These are phyloP conservation scores for Sinocyclocheilus anophthalmus DNA, from an alignment of 2,113 vertebrate genomes.

Conservation along the genomic window DNA sequence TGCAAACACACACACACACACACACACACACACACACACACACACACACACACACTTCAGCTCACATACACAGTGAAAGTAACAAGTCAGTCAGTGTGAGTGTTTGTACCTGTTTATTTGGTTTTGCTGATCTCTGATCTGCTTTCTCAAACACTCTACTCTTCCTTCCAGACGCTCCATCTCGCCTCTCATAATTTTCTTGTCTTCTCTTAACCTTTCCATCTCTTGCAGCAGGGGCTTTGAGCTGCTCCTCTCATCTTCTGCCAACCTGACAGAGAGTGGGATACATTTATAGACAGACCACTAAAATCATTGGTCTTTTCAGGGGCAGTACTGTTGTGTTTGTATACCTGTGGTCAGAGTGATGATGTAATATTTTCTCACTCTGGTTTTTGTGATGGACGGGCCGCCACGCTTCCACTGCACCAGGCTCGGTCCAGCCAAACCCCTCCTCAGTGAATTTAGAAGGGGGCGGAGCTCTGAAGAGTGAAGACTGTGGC, in stretches of 20 bases:
- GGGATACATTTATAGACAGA: not conserved
- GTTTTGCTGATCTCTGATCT: conserved; percentile 66
- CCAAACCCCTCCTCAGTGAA: not conserved
- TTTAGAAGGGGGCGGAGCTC: not conserved
- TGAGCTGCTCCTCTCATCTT: conserved; percentile 25
- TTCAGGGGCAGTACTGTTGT: not conserved
- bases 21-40: not conserved
- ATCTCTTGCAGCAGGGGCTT: conserved; percentile 7
- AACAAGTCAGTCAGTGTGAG: not conserved
- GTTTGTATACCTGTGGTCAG: not conserved
- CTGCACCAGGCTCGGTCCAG: not conserved
- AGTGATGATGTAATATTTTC: not conserved
- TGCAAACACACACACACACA: conserved; percentile 49
- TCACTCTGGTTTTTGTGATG: not conserved
- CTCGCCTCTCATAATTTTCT: conserved; percentile 68
- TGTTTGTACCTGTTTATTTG: conserved; percentile 67
- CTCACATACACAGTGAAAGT: not conserved
- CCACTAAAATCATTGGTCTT: not conserved
- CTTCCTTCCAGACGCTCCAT: conserved; percentile 69
- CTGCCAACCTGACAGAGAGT: not conserved
- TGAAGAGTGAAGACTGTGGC: not conserved
- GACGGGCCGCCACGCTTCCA: not conserved
- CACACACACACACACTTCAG: conserved; percentile 19
- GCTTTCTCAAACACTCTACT: conserved; percentile 70
- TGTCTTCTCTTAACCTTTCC: conserved; percentile 27